Evolutionary conservation across 2,888 invertebrate genomes (phyloP).

Genomic region (Zele albiditarsus): DNA sequence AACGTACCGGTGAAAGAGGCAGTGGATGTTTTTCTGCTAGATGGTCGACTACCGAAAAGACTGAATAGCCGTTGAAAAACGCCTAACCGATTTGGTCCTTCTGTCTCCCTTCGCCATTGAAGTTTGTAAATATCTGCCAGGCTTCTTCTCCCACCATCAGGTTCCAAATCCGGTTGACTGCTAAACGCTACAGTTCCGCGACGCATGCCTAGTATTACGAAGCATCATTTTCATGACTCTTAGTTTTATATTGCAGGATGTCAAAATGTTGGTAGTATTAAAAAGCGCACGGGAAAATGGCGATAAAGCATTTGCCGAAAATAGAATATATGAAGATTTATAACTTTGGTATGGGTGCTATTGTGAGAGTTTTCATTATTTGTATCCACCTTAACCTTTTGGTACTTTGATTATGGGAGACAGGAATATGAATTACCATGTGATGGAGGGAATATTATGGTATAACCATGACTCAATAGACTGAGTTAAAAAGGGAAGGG

Average conservation of each 20-base stretch:
- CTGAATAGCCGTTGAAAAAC: constrained; percentile 70
- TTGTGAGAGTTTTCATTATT: neutral
- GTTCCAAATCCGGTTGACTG: constrained; percentile 69
- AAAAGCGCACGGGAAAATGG: neutral
- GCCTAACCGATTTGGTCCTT: constrained; percentile 67
- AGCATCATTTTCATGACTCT: neutral
- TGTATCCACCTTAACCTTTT: too few relatives aligned
- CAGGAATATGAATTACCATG: neutral
- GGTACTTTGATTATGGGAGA: too few relatives aligned
- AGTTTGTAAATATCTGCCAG: constrained; percentile 68
- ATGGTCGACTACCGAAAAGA: constrained; percentile 79
- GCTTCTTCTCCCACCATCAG: constrained; percentile 64
- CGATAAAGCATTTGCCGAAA: neutral
- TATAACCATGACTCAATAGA: neutral
- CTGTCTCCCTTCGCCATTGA: constrained; percentile 66
- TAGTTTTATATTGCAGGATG: neutral
- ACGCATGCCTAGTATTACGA: constrained; percentile 66
- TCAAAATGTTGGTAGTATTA: neutral
- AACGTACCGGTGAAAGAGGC: constrained; percentile 76
- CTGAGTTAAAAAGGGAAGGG: neutral
- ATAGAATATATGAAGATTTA: neutral
- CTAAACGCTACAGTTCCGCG: constrained; percentile 72
- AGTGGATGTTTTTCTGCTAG: constrained; percentile 80
- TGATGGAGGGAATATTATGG: neutral
- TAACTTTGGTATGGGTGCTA: neutral